Percentiles rank a stretch among this genome's conserved stretches.
Conservation (phyloP, 2,113 vertebrate species). For the Addax nasomaculatus region DNA sequence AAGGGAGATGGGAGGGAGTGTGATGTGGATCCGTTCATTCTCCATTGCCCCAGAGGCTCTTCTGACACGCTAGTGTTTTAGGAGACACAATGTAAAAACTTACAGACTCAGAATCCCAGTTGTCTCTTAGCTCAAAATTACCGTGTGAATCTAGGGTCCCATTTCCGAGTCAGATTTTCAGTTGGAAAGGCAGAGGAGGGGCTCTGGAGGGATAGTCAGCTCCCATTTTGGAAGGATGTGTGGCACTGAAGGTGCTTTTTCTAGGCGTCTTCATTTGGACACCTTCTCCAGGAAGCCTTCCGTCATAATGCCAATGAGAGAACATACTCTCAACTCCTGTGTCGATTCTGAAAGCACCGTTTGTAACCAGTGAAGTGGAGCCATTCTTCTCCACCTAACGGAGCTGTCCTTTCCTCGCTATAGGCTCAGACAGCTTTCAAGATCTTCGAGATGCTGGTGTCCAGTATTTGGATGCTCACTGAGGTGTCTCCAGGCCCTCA, state of each 20-base stretch:
- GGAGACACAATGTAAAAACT: neutral
- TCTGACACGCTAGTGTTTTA: neutral
- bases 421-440: neutral
- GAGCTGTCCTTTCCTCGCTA: neutral
- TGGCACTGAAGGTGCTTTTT: neutral
- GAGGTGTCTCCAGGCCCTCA: neutral
- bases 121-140: neutral
- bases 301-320: neutral
- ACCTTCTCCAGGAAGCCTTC: neutral
- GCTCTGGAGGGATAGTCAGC: neutral
- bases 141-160: neutral
- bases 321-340: neutral
- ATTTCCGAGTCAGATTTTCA: neutral
- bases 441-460: neutral
- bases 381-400: neutral
- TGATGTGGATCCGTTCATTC: neutral
- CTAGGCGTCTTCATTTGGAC: neutral
- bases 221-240: neutral
- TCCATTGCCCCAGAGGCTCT: neutral
- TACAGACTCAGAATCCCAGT: neutral
- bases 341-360: neutral
- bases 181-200: neutral
- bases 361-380: neutral
- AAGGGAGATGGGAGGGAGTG: neutral
- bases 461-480: neutral